These are phyloP conservation scores for Recurvirostra avosetta DNA, from an alignment of 2,113 vertebrate species.

Conservation along the genomic window DNA sequence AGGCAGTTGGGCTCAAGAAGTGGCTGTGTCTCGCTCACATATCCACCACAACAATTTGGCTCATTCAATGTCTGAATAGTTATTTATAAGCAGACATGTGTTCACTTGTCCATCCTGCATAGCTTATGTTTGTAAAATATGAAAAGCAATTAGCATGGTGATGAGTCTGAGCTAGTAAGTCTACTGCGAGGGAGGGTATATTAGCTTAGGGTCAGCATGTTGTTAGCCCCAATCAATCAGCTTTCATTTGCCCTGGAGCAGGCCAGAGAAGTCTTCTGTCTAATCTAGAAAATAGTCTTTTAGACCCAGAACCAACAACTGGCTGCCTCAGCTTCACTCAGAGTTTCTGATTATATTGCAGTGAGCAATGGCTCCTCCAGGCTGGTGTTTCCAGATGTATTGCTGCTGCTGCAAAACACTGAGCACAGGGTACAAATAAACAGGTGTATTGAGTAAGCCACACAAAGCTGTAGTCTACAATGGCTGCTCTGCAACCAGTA, in stretches of 20 bases:
- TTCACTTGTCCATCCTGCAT: background rate
- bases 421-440: background rate
- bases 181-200: background rate
- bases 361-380: background rate
- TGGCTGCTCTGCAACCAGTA: background rate
- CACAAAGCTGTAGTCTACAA: background rate
- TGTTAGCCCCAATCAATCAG: background rate
- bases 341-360: background rate
- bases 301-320: background rate
- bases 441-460: background rate
- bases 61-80: background rate
- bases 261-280: background rate
- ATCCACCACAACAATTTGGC: background rate
- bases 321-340: background rate
- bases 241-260: background rate
- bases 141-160: slow-evolving; percentile 28
- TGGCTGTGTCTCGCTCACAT: background rate
- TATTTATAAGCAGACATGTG: slow-evolving; percentile 26
- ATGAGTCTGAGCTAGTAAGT: slow-evolving; percentile 4
- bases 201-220: background rate
- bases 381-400: background rate
- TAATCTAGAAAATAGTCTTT: background rate
- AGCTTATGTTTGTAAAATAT: background rate
- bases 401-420: background rate
- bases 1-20: background rate